Conservation (phyloP, 2,888 invertebrate genomes). For the Neria commutata region DNA sequence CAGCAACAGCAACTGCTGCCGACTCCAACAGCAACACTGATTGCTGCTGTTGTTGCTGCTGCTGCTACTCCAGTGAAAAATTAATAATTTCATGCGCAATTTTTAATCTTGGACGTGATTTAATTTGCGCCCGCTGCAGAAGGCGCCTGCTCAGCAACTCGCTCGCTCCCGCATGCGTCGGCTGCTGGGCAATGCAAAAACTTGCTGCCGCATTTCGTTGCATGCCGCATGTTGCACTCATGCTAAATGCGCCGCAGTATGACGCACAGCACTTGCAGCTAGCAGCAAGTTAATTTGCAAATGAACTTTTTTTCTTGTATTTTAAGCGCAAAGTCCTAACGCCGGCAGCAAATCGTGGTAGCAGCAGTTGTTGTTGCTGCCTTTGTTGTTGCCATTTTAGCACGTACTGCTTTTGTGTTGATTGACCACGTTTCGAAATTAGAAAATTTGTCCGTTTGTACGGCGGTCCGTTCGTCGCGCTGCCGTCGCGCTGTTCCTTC, state of each 20-base stretch:
- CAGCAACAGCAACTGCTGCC: too few relatives aligned
- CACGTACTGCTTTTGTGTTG: constrained; percentile 29
- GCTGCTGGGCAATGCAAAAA: constrained; percentile 14
- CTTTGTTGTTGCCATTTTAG: constrained; percentile 6
- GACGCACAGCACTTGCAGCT: constrained; percentile 24
- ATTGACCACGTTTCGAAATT: constrained; percentile 55
- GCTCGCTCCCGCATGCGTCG: constrained; percentile 6
- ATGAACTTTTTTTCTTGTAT: constrained; percentile 41
- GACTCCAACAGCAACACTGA: too few relatives aligned
- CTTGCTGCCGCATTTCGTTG: constrained; percentile 5
- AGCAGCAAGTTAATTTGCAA: constrained; percentile 55
- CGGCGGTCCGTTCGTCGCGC: too few relatives aligned
- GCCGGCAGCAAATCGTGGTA: too few relatives aligned
- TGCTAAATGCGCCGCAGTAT: constrained; percentile 50
- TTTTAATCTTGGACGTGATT: constrained; percentile 62
- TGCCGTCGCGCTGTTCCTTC: too few relatives aligned
- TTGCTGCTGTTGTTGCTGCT: constrained; percentile 9
- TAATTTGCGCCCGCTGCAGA: constrained; percentile 46
- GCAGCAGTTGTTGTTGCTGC: constrained; percentile 21
- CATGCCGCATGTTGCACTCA: constrained; percentile 16
- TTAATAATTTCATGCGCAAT: constrained; percentile 61
- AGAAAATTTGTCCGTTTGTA: too few relatives aligned
- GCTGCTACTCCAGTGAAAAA: constrained; percentile 38
- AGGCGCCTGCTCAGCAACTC: constrained; percentile 3
- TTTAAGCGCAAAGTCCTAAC: background rate